These are phyloP conservation scores for Ahaetulla prasina DNA, from an alignment of 2,113 vertebrate genomes.

Conservation along the genomic window DNA sequence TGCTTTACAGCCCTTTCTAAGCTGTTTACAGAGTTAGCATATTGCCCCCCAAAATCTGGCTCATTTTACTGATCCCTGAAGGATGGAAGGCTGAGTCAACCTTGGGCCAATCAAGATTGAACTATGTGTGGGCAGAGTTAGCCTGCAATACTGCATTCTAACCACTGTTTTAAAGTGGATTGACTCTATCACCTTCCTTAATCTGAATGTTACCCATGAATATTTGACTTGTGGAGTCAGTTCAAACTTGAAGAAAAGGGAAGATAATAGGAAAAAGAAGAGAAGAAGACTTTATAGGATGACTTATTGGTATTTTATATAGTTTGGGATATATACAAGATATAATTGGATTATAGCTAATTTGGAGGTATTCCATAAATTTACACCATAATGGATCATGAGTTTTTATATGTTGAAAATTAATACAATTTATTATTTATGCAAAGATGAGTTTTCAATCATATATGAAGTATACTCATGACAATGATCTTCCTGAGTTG, in stretches of 20 bases:
- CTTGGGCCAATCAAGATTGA: neutral
- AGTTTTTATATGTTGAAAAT: conserved; percentile 30
- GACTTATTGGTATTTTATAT: neutral
- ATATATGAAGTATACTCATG: conserved; percentile 32
- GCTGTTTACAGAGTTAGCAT: too few species aligned
- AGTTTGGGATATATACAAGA: neutral
- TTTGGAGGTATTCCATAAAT: neutral
- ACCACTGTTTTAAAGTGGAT: neutral
- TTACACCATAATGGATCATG: conserved; percentile 3
- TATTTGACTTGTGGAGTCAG: neutral
- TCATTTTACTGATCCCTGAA: neutral
- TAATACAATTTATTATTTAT: conserved; percentile 26
- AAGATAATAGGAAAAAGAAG: neutral
- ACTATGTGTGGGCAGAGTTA: neutral
- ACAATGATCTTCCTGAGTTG: conserved; percentile 1
- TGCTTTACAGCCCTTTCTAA: too few species aligned
- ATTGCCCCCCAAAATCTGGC: neutral
- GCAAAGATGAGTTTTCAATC: conserved; percentile 29
- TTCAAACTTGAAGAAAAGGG: neutral
- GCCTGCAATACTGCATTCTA: neutral
- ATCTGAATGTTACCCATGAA: neutral
- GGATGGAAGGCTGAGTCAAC: neutral
- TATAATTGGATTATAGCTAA: neutral
- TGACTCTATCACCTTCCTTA: neutral
- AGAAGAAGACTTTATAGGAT: neutral